A percentile compares a stretch with the other conserved stretches of the same genome.
phyloP scores from a whole-genome alignment of 2,888 invertebrate species.

The Caenorhabditis japonica region DNA sequence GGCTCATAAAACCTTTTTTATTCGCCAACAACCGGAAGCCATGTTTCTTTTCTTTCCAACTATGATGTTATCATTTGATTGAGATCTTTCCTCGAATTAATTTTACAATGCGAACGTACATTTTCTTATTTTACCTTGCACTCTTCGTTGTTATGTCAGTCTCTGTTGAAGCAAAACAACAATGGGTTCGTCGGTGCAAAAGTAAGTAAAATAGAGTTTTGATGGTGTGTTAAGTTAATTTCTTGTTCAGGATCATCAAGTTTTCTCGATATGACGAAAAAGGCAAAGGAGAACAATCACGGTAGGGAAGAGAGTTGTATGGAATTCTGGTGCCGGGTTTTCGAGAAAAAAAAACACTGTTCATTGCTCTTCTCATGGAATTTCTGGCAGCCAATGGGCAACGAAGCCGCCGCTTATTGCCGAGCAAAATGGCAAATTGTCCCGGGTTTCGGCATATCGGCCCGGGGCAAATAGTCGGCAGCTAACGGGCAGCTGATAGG shows the following conservation, averaged over 20 bases:
- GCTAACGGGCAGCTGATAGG: no score
- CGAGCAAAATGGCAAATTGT: no score
- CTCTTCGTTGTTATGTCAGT: neutral
- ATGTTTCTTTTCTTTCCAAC: neutral
- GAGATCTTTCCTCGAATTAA: no score
- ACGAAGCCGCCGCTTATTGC: no score
- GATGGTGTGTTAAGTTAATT: neutral
- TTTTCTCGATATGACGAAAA: neutral
- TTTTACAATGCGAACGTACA: neutral
- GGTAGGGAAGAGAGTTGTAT: neutral
- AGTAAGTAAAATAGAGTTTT: slow-evolving; percentile 3
- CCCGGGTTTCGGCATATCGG: no score
- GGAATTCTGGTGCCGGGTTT: neutral
- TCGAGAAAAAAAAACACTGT: neutral
- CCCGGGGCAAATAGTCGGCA: no score
- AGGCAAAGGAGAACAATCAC: neutral
- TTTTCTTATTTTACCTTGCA: neutral
- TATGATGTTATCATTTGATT: neutral
- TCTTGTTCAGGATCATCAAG: neutral
- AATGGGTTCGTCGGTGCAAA: slow-evolving; percentile 18
- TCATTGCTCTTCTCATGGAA: no score
- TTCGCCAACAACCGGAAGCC: neutral
- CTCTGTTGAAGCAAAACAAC: neutral
- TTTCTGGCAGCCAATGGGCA: no score
- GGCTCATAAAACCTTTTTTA: neutral